Evolutionary conservation across 2,113 vertebrate species (phyloP).

Genomic region (Glaucomys volans): DNA sequence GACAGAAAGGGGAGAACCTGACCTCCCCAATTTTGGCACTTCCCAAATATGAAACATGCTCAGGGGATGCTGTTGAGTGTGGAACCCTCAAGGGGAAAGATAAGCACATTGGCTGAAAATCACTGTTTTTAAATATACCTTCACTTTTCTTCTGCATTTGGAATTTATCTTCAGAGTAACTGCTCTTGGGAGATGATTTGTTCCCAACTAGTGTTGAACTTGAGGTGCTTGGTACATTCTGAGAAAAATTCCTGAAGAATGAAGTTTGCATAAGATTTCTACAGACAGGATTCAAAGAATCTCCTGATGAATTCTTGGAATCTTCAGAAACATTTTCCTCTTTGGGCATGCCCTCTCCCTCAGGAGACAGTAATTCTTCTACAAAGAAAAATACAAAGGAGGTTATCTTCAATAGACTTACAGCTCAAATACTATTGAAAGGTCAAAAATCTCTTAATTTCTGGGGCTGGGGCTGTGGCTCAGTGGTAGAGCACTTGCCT

Average conservation of each 20-base stretch:
- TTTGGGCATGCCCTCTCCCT: conserved; percentile 90
- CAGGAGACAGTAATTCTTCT: conserved; percentile 92
- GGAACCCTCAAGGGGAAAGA: conserved; percentile 50
- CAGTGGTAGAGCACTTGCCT: too few species aligned
- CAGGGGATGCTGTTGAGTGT: not conserved
- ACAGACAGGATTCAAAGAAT: conserved; percentile 83
- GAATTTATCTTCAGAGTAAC: conserved; percentile 85
- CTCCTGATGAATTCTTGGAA: conserved; percentile 90
- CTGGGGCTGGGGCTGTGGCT: too few species aligned
- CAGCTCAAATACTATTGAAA: conserved; percentile 48
- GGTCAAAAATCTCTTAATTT: conserved; percentile 33
- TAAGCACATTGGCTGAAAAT: conserved; percentile 31
- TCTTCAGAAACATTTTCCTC: conserved; percentile 90
- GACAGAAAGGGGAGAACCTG: conserved; percentile 11
- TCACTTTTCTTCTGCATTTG: conserved; percentile 91
- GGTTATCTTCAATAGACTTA: conserved; percentile 38
- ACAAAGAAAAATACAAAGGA: conserved; percentile 70
- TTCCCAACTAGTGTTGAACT: conserved; percentile 82
- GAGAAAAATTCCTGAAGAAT: conserved; percentile 84
- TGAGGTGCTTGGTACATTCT: conserved; percentile 82
- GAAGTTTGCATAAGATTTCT: conserved; percentile 87
- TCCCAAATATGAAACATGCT: conserved; percentile 22
- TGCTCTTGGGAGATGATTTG: conserved; percentile 83
- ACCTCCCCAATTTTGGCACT: conserved; percentile 15
- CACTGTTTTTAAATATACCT: conserved; percentile 87